Conservation (phyloP, 2,113 vertebrate genomes). For the Otocyon megalotis region DNA sequence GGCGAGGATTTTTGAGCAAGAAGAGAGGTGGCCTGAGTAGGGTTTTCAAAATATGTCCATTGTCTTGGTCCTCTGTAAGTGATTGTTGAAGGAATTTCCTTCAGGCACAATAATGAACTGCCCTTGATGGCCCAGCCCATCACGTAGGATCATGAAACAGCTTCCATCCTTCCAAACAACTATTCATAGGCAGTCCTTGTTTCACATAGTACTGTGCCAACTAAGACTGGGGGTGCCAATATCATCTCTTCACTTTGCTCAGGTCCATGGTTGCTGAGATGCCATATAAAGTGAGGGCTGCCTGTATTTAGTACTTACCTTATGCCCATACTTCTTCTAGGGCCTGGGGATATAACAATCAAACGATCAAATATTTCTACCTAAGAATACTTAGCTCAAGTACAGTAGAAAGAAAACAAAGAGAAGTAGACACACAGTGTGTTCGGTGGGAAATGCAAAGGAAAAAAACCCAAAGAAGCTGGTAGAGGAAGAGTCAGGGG, state of each 20-base stretch:
- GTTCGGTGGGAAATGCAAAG: neutral
- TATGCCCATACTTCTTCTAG: neutral
- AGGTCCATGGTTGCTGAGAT: neutral
- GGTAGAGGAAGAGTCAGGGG: neutral
- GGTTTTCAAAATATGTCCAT: neutral
- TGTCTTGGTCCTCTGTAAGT: neutral
- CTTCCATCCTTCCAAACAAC: neutral
- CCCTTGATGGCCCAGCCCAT: neutral
- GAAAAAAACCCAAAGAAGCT: neutral
- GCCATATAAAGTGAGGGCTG: accelerated
- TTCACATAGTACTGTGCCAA: too few relatives aligned
- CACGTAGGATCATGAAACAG: neutral
- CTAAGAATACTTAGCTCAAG: neutral
- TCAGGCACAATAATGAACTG: neutral
- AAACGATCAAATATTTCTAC: neutral
- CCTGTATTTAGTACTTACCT: neutral
- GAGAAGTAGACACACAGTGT: too few relatives aligned
- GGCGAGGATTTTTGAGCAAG: neutral
- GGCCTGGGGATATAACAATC: neutral
- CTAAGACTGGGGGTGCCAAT: neutral
- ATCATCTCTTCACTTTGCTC: neutral
- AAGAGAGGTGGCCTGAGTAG: neutral
- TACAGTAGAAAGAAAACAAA: neutral
- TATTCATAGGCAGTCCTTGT: neutral
- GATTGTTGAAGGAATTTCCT: neutral